These are phyloP conservation scores for Kradibia gibbosae DNA, from an alignment of 1,140 invertebrate species.

Conservation along the genomic window DNA sequence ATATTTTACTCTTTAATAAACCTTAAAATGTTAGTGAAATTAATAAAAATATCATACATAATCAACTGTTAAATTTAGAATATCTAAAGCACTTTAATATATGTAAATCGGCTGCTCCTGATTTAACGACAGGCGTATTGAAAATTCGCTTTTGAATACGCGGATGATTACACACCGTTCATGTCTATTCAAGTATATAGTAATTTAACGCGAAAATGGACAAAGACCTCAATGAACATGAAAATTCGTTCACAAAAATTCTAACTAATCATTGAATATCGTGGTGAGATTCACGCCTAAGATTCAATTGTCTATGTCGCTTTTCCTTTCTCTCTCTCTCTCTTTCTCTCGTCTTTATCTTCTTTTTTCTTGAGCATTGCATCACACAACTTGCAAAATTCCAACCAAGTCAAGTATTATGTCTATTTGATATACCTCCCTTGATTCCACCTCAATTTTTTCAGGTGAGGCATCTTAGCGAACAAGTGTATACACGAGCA, in stretches of 20 bases:
- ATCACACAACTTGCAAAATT: constrained; percentile 35
- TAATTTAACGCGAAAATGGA: not conserved
- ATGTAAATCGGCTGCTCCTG: not conserved
- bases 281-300: not conserved
- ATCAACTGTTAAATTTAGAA: not conserved
- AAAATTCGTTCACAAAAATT: not conserved
- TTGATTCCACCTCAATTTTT: not conserved
- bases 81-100: not conserved
- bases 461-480: not conserved
- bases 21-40: too few species aligned
- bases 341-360: constrained; percentile 12
- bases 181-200: not conserved
- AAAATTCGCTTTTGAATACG: not conserved
- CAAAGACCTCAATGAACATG: not conserved
- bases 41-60: too few species aligned
- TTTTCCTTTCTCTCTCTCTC: constrained; percentile 13
- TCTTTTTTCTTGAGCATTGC: constrained; percentile 23
- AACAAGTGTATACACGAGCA: constrained; percentile 15
- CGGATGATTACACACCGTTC: not conserved
- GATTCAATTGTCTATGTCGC: not conserved
- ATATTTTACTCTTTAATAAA: too few species aligned
- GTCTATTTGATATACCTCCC: constrained; percentile 2
- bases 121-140: too few species aligned
- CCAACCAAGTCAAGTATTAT: constrained; percentile 34
- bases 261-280: not conserved